Evolutionary conservation across 2,797 vertebrate genomes (phyloP), one percentile per base, ranked within the genome.

Genomic region (Phalloptychus januarius): DNA sequence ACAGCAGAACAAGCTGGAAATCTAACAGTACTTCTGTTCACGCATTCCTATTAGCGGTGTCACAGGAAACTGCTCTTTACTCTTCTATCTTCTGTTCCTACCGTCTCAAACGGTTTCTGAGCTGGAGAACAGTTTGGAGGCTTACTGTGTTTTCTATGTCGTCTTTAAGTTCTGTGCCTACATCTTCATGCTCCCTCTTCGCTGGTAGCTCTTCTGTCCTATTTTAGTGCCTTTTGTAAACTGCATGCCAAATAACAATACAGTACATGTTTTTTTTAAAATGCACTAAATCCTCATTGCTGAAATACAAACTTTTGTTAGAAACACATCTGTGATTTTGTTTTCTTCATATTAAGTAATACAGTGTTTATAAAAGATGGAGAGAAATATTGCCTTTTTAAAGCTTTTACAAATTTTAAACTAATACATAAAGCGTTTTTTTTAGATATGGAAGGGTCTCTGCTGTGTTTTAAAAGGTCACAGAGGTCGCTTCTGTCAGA

Each of bases 191-290:
- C 85, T 88, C 69, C 63, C 79, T 84, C 71, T 61, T 84, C 72
- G 77, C 56, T 76, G 46, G 83, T 89, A 86, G 81, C 83, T 82
- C 81, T 81, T 88, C 76, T 92, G 89, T 91, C 75, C 80, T 79
- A 91, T 89, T 84, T 87, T 67, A 92, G 92, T 94, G 92, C 92
- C 92, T 94, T 52, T 94, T 92, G 87, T 94, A 91, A 88, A 78
- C 79, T 94, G 91, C 93, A 94, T 92, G 92, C 88, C 92, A 94
- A 93, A 94, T 86, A 87, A 50, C 78, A 83, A 83, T 88, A 87
- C 61, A 80, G 79, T 85, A 58, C 54, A 31, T 58, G 54, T 15
- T 54, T 58, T 13, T 6, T 23, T 16, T 88, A 76, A 82, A 56
- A 90, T 84, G 86, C 85, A 88, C 88, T 86, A 83, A 84, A 85